Conservation (phyloP, 92 coral and sea anemone genomes). For the Pocillopora grandis region DNA sequence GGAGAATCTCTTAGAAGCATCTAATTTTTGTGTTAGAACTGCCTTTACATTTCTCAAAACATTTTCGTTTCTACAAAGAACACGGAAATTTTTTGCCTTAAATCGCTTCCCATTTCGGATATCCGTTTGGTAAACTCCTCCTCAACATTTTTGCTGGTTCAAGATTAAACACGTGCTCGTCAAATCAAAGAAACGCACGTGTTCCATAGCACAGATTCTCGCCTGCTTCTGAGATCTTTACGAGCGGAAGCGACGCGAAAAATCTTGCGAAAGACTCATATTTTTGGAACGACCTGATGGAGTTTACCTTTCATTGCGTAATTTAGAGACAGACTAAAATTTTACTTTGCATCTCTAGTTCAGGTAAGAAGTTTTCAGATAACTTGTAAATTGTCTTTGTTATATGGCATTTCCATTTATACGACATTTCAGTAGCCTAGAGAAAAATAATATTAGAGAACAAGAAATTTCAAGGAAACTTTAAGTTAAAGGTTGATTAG, state of each 20-base stretch:
- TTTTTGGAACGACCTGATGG: background rate
- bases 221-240: background rate
- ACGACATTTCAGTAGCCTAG: background rate
- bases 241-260: background rate
- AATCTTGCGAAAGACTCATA: background rate
- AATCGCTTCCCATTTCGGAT: background rate
- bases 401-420: background rate
- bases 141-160: background rate
- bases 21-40: background rate
- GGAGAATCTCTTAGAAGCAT: background rate
- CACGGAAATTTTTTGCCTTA: background rate
- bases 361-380: background rate
- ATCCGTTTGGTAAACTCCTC: conserved; percentile 12
- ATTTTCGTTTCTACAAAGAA: background rate
- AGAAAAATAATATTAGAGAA: background rate
- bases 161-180: conserved; percentile 39
- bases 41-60: background rate
- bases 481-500: background rate
- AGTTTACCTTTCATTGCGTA: background rate
- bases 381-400: background rate
- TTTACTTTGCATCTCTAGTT: background rate
- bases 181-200: conserved; percentile 44
- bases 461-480: background rate
- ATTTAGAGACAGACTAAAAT: background rate
- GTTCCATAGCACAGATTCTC: background rate